Base-by-base conservation (phyloP, 2,797 vertebrate species). In the Microchirus variegatus region DNA sequence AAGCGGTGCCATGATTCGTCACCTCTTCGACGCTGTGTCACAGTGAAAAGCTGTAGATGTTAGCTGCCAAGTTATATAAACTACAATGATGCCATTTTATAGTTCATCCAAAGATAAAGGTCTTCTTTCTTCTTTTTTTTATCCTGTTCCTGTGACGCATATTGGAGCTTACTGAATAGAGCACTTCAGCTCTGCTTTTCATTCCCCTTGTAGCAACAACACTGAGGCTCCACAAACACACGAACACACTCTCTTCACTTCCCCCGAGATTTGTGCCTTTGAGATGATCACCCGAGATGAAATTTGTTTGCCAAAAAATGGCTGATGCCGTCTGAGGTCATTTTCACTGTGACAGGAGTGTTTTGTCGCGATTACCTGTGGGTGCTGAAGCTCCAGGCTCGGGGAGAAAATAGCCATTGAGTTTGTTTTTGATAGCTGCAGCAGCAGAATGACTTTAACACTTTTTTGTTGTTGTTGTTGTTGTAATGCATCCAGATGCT, bases 221-320 rank as follows among this genome's bases (percentile, higher is more conserved):
- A 81, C 78, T 85, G 80, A 88, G 64, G 53, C 79, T 70, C 73
- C 59, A 69, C 59, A 76, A 45, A 80, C 73, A 69, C 8, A 8
- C 38, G 3, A n/a, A n/a, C n/a, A n/a, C n/a, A n/a, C n/a, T n/a
- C n/a, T n/a, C 83, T 61, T 67, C 54, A 55, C 67, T 69, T 75
- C 85, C 66, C 59, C 40, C n/a, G 79, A 84, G 80, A 83, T 83
- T 68, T 73, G 69, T 63, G 64, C 69, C 61, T 77, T 71, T 73
- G 49, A 81, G 69, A 85, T 37, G 70, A 69, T 67, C 8, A 0
- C 37, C 46, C 66, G 53, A 68, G 72, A 79, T 83, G 48, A 71
- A 72, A 79, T 82, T 70, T 72, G 59, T 80, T 81, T 82, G 53
- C 65, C 60, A 52, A 61, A 71, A 84, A 67, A 26, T n/a, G 5